Conservation (phyloP, 2,113 vertebrate genomes). For the Dunckerocampus dactyliophorus region DNA sequence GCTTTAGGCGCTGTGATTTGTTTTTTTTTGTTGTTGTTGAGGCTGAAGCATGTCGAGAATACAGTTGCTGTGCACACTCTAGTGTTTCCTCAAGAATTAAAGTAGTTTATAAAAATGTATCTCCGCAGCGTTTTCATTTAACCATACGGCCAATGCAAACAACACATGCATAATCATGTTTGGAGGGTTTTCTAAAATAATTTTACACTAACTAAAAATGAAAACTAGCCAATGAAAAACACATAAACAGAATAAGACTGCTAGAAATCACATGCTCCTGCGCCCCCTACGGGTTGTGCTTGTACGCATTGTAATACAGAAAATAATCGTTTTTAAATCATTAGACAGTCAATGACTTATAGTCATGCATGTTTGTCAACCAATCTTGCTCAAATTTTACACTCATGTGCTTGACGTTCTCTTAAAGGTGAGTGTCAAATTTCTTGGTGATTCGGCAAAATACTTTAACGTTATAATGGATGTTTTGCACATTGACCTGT, state of each 20-base stretch:
- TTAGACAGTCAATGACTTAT: no score
- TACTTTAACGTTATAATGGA: no score
- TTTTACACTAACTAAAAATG: neutral
- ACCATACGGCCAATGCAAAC: constrained; percentile 18
- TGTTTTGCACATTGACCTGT: no score
- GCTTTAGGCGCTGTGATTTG: constrained; percentile 56
- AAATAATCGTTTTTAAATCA: no score
- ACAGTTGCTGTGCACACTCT: constrained; percentile 21
- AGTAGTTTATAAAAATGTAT: constrained; percentile 45
- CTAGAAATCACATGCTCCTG: neutral
- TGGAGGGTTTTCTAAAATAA: neutral
- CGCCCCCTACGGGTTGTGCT: no score
- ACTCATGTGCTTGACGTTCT: no score
- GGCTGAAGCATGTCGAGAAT: constrained; percentile 42
- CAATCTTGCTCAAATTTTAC: no score
- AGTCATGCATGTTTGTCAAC: no score
- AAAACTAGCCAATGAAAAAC: neutral
- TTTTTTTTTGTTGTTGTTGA: constrained; percentile 37
- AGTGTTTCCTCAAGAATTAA: constrained; percentile 32
- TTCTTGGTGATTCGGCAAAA: no score
- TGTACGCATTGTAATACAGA: no score
- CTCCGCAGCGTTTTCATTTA: constrained; percentile 27
- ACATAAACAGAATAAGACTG: neutral
- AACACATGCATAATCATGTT: constrained; percentile 22
- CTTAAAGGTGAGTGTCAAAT: no score